Conservation (phyloP, 2,888 invertebrate genomes). For the Drosophila recens region DNA sequence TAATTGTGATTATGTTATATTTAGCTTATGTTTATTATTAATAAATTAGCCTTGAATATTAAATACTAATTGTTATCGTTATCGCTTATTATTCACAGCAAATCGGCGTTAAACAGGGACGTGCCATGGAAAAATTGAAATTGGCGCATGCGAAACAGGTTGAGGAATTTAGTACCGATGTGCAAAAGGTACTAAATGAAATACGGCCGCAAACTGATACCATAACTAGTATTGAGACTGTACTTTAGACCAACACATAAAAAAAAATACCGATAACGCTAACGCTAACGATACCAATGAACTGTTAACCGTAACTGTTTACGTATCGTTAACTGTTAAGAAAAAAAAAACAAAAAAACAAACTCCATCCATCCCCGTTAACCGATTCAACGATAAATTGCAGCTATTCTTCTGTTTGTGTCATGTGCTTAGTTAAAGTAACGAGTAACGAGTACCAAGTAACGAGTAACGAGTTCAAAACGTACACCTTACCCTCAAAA, state of each 20-base stretch:
- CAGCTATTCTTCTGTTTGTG: conserved; percentile 28
- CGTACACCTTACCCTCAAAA: conserved; percentile 26
- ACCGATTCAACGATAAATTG: conserved; percentile 21
- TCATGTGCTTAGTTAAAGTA: conserved; percentile 50
- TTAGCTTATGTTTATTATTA: not conserved
- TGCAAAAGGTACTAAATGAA: conserved; percentile 90
- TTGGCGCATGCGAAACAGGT: conserved; percentile 96
- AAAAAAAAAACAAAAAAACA: too few species aligned
- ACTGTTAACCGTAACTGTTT: conserved; percentile 6
- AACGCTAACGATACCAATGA: conserved; percentile 8
- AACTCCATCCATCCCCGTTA: conserved; percentile 17
- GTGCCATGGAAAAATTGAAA: conserved; percentile 96
- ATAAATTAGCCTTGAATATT: not conserved
- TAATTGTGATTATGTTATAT: not conserved
- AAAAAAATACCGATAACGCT: conserved; percentile 25
- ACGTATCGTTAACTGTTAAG: conserved; percentile 10
- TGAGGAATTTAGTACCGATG: conserved; percentile 94
- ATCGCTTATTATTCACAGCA: conserved; percentile 85
- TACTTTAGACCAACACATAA: conserved; percentile 77
- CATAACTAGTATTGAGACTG: conserved; percentile 85
- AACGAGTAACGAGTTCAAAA: conserved; percentile 31
- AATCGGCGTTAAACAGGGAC: conserved; percentile 94
- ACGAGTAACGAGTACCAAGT: conserved; percentile 26
- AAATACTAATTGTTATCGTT: conserved; percentile 29
- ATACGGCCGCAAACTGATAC: conserved; percentile 77